Conservation (phyloP, 1,140 invertebrate genomes). For the Anagrus nilaparvatae region DNA sequence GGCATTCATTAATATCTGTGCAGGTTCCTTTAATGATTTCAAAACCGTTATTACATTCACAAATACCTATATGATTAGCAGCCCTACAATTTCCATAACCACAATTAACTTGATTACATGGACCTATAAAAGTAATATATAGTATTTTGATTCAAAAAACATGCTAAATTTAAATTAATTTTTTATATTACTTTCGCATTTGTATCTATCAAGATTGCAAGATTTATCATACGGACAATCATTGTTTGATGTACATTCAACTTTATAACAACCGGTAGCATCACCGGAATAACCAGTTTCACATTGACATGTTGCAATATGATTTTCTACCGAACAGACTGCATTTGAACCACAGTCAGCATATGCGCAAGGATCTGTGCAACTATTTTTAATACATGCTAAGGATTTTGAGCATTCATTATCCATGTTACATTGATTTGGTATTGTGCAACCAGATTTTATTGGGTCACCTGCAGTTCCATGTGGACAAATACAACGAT, state of each 20-base stretch:
- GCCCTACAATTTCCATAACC: slow-evolving; percentile 63
- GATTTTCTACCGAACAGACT: slow-evolving; percentile 58
- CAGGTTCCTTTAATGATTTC: slow-evolving; percentile 56
- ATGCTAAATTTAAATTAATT: too few species aligned
- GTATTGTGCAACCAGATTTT: slow-evolving; percentile 57
- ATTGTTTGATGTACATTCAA: slow-evolving; percentile 66
- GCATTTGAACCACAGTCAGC: slow-evolving; percentile 63
- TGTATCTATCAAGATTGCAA: slow-evolving; percentile 63
- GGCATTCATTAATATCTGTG: slow-evolving; percentile 74
- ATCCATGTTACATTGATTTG: slow-evolving; percentile 59
- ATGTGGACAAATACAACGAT: slow-evolving; percentile 63
- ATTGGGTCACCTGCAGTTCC: slow-evolving; percentile 72
- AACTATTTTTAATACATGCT: slow-evolving; percentile 61
- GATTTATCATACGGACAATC: slow-evolving; percentile 66
- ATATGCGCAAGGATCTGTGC: slow-evolving; percentile 62
- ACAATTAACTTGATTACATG: slow-evolving; percentile 63
- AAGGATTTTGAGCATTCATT: slow-evolving; percentile 60
- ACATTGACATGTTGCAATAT: slow-evolving; percentile 60
- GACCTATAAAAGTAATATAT: slow-evolving; percentile 44
- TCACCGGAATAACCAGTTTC: slow-evolving; percentile 71
- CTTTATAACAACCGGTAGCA: slow-evolving; percentile 71
- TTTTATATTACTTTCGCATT: slow-evolving; percentile 65
- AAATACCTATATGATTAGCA: slow-evolving; percentile 57
- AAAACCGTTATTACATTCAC: slow-evolving; percentile 67
- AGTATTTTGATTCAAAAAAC: slow-evolving; percentile 5